These are phyloP conservation scores for Pseudonaja textilis DNA, from an alignment of 2,113 vertebrate genomes.

Conservation along the genomic window DNA sequence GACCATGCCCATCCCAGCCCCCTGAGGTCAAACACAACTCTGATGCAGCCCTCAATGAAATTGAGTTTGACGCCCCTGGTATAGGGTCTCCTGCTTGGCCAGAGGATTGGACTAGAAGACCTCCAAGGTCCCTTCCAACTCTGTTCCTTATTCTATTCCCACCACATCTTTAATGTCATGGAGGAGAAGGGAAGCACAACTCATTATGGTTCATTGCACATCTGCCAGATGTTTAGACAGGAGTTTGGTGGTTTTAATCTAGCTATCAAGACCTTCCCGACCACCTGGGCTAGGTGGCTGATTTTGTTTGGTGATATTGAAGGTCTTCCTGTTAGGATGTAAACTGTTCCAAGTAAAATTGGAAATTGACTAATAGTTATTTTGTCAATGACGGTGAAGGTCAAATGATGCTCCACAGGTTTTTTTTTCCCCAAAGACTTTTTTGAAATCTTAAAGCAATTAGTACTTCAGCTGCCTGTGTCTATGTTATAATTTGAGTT, in stretches of 20 bases:
- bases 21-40: too few relatives aligned
- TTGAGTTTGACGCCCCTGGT: too few relatives aligned
- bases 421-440: neutral
- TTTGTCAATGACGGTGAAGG: neutral
- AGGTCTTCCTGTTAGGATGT: neutral
- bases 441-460: neutral
- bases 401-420: neutral
- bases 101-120: too few relatives aligned
- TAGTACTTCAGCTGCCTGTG: neutral
- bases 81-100: too few relatives aligned
- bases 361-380: neutral
- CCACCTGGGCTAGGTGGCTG: neutral
- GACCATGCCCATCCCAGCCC: too few relatives aligned
- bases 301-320: neutral
- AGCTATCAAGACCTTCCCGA: neutral
- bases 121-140: too few relatives aligned
- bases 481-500: neutral
- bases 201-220: too few relatives aligned
- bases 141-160: neutral
- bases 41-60: too few relatives aligned
- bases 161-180: neutral
- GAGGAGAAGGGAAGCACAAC: neutral
- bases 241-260: neutral
- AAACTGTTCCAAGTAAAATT: neutral
- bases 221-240: neutral